Base-by-base conservation (phyloP, 1,140 invertebrate species). In the Drosophila watanabei region DNA sequence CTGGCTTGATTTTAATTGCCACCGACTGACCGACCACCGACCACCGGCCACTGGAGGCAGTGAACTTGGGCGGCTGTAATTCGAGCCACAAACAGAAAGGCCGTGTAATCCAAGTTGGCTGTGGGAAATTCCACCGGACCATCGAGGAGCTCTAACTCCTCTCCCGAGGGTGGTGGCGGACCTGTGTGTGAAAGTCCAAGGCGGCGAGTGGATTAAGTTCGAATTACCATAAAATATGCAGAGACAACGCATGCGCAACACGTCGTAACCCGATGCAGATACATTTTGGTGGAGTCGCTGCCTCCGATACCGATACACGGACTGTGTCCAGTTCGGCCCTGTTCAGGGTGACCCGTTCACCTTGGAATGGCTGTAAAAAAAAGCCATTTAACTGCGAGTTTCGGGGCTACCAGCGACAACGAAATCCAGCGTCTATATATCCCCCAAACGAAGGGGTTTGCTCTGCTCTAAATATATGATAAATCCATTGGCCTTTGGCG, bases 221-320 rank as follows among this genome's bases (percentile, higher is more conserved):
- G 70, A 75, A 79, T 88, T 88, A 79, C 85, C 85, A 88, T 88
- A 88, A 89, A 65, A 88, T 84, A 88, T 88, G 84, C 81, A 88
- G 69, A 80, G 58, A 63, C 71, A 83, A 64, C 72, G 81, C 82
- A 82, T 86, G 82, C 82, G 83, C 82, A 86, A 86, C 83, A 84
- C 78, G 72, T 84, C 81, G 84, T 84, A 80, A 77, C 79, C 59
- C 51, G 59, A 75, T 71, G 63, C 80, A 75, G 64, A 46, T 61
- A 60, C 65, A 54, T 63, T 66, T 52, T 75, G 33, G 45, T 46
- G 49, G 32, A 71, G 43, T 28, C 18, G 41, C 39, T 69, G 63
- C 37, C 49, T 16, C 32, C 59, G 48, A 60, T 81, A 56, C 59
- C 75, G 78, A 80, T 81, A 81, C 46, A 57, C 24, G 49, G 58